Evolutionary conservation across 1,140 invertebrate species (phyloP).

Genomic region (Ylistrum balloti): DNA sequence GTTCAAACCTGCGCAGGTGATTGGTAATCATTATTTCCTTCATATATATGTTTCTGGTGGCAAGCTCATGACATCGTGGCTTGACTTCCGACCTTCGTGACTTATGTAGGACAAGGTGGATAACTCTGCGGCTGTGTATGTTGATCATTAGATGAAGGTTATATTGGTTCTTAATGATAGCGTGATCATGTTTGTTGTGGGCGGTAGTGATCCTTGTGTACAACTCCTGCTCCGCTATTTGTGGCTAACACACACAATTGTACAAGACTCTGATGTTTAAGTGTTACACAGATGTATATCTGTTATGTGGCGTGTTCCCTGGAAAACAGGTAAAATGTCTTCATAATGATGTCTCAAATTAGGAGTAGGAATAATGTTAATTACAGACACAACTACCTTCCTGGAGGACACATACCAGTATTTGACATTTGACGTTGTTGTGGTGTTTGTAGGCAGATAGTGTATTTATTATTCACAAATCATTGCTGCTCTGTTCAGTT

Average conservation of each 20-base stretch:
- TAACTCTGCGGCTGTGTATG: not conserved
- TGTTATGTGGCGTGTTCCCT: not conserved
- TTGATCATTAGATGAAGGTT: not conserved
- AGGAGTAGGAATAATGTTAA: not conserved
- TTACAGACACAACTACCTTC: too few relatives aligned
- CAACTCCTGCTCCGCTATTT: not conserved
- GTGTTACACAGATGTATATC: not conserved
- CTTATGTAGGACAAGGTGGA: not conserved
- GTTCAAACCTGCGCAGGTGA: not conserved
- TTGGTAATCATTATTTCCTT: not conserved
- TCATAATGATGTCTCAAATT: not conserved
- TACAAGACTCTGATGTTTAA: not conserved
- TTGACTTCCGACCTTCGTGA: not conserved
- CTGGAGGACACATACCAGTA: too few relatives aligned
- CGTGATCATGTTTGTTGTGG: not conserved
- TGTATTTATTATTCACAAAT: too few relatives aligned
- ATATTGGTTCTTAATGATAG: not conserved
- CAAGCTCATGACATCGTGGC: not conserved
- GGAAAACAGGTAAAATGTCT: constrained; percentile 1
- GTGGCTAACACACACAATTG: not conserved
- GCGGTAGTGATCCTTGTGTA: not conserved
- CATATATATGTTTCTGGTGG: not conserved
- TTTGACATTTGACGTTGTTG: too few relatives aligned
- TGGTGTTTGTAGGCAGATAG: too few relatives aligned
- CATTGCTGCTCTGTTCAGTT: too few relatives aligned